Evolutionary conservation across 2,113 vertebrate genomes (phyloP).

Genomic region (Odobenus rosmarus): DNA sequence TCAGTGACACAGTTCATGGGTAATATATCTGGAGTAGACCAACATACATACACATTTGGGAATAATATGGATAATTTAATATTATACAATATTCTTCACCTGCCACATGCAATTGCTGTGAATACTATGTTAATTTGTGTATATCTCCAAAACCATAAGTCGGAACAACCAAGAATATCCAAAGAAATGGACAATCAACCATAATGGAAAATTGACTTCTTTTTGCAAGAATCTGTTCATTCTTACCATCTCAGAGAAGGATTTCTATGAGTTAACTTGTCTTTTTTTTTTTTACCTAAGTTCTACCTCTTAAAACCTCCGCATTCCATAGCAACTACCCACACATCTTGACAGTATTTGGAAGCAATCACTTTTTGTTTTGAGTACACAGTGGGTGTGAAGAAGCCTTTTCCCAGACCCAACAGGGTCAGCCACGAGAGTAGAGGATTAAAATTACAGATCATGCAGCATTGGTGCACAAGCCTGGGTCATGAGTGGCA

Average conservation of each 20-base stretch:
- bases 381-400: neutral
- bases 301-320: neutral
- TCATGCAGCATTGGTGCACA: too few species aligned
- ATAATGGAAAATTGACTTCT: neutral
- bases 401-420: neutral
- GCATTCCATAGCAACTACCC: neutral
- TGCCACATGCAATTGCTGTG: neutral
- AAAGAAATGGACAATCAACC: neutral
- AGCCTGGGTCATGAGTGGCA: neutral
- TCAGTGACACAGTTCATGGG: neutral
- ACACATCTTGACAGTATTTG: neutral
- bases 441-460: neutral
- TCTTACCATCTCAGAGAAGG: neutral
- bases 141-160: neutral
- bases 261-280: neutral
- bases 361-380: neutral
- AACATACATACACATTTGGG: neutral
- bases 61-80: neutral
- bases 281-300: neutral
- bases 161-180: neutral
- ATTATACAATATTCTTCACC: neutral
- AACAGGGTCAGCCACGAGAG: neutral
- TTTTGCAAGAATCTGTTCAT: neutral
- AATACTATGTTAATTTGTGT: neutral
- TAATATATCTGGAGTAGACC: neutral